These are phyloP conservation scores for Bombus sibiricus DNA, from an alignment of 1,140 invertebrate species.

Conservation along the genomic window DNA sequence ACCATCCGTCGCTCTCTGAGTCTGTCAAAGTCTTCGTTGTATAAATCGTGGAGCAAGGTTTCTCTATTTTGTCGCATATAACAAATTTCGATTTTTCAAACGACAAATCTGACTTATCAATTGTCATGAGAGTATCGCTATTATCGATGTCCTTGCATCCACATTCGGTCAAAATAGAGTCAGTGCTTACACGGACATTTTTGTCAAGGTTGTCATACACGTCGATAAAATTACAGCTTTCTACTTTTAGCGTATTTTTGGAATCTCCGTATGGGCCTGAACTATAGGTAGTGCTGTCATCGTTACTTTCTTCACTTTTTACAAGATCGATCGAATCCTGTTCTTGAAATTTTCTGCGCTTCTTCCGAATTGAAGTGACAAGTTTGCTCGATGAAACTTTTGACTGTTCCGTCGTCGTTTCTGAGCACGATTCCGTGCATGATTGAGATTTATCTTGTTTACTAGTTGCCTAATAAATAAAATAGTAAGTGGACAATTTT, in stretches of 20 bases:
- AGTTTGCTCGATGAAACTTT: slow-evolving; percentile 61
- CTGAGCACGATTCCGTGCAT: slow-evolving; percentile 30
- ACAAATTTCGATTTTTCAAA: slow-evolving; percentile 14
- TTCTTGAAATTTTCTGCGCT: slow-evolving; percentile 32
- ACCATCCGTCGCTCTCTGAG: slow-evolving; percentile 4
- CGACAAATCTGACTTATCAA: background rate
- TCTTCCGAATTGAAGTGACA: slow-evolving; percentile 44
- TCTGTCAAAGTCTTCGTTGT: background rate
- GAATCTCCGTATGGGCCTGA: background rate
- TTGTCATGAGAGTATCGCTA: background rate
- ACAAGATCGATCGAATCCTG: background rate
- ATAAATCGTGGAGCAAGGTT: slow-evolving; percentile 32
- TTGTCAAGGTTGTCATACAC: background rate
- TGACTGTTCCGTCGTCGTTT: slow-evolving; percentile 48
- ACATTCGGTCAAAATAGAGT: slow-evolving; percentile 1
- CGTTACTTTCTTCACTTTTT: background rate
- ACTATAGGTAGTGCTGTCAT: slow-evolving; percentile 5
- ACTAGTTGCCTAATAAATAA: background rate
- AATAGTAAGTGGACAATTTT: background rate
- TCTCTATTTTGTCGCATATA: slow-evolving; percentile 5
- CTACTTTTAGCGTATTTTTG: background rate
- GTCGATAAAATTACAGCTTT: background rate
- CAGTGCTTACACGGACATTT: background rate
- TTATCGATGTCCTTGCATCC: background rate
- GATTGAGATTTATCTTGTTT: slow-evolving; percentile 27